A percentile compares a stretch with the other conserved stretches of the same genome.
Evolutionary conservation across 2,888 invertebrate genomes (phyloP).

Genomic region (Tethea ocularis): DNA sequence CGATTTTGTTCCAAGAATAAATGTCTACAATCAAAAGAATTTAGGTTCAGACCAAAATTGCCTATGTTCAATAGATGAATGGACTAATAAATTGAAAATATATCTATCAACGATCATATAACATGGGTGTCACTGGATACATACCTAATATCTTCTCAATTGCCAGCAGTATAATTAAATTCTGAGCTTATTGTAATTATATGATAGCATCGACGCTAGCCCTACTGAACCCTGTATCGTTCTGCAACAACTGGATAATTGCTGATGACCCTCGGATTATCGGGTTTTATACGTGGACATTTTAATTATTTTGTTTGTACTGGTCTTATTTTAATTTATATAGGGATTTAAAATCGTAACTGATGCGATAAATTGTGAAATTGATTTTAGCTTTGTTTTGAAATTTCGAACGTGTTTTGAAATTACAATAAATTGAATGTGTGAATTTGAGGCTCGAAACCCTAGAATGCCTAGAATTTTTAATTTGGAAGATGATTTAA

Average conservation of each 20-base stretch:
- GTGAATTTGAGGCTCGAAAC: too few relatives aligned
- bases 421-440: too few relatives aligned
- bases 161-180: conserved; percentile 45
- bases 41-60: too few relatives aligned
- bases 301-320: conserved; percentile 3
- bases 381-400: neutral
- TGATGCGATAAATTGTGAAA: neutral
- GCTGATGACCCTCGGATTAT: conserved; percentile 8
- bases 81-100: too few relatives aligned
- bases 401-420: too few relatives aligned
- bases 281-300: neutral
- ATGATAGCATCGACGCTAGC: conserved; percentile 41
- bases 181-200: conserved; percentile 41
- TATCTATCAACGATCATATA: neutral
- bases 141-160: conserved; percentile 8
- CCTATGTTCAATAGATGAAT: neutral
- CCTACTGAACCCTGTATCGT: conserved; percentile 14
- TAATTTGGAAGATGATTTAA: too few relatives aligned
- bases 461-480: too few relatives aligned
- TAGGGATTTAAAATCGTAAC: neutral
- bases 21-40: too few relatives aligned
- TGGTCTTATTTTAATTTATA: neutral
- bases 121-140: neutral
- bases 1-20: too few relatives aligned
- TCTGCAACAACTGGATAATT: conserved; percentile 13